These are phyloP conservation scores for Paradoxurus hermaphroditus DNA, from an alignment of 2,113 vertebrate species.

Conservation along the genomic window DNA sequence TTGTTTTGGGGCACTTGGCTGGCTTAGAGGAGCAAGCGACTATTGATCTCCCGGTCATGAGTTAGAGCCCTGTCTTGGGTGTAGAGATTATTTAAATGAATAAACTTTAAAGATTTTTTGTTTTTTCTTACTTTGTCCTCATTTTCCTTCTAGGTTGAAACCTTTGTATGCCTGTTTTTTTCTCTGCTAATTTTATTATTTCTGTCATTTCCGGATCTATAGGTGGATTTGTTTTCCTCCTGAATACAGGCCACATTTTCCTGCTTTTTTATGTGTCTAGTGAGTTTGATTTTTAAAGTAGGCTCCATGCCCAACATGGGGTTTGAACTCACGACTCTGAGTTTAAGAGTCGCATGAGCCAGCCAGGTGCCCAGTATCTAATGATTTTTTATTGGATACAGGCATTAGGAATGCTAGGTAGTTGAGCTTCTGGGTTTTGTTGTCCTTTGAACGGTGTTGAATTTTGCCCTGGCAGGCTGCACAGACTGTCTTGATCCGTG, in stretches of 20 bases:
- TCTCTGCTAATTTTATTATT: neutral
- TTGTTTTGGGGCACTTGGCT: neutral
- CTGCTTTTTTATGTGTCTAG: neutral
- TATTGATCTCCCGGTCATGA: neutral
- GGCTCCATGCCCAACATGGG: neutral
- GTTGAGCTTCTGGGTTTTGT: neutral
- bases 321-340: neutral
- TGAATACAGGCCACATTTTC: neutral
- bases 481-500: neutral
- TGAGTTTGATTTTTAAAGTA: neutral
- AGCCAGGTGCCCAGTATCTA: neutral
- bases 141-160: neutral
- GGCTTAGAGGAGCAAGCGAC: neutral
- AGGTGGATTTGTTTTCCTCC: neutral
- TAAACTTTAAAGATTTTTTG: neutral
- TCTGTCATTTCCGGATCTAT: neutral
- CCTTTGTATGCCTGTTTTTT: neutral
- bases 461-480: neutral
- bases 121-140: neutral
- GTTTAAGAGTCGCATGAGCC: neutral
- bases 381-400: neutral
- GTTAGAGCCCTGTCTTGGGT: neutral
- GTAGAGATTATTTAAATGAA: neutral
- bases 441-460: neutral
- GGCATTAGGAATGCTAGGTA: neutral